Conservation (phyloP, 2,113 vertebrate species). For the Tetraodon nigroviridis region DNA sequence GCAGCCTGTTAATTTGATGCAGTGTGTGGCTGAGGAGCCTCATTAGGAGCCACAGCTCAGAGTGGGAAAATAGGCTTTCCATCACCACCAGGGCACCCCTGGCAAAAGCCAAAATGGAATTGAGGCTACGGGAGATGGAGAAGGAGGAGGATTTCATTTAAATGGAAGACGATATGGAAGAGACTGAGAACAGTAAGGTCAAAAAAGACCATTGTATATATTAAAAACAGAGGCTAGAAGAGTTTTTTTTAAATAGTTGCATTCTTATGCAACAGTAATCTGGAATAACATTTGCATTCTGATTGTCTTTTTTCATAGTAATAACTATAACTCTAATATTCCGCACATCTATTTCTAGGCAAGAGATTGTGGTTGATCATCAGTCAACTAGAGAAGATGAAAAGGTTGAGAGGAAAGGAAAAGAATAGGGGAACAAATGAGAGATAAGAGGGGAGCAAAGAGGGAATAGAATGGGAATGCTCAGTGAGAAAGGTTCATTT, state of each 20-base stretch:
- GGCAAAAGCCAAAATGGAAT: conserved; percentile 40
- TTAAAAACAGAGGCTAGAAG: neutral
- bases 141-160: conserved; percentile 13
- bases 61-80: conserved; percentile 34
- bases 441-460: conserved; percentile 21
- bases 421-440: conserved; percentile 33
- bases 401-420: conserved; percentile 15
- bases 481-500: conserved; percentile 42
- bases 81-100: conserved; percentile 39
- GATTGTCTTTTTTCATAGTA: too few relatives aligned
- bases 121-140: conserved; percentile 12
- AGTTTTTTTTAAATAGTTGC: too few relatives aligned
- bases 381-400: conserved; percentile 29
- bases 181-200: neutral
- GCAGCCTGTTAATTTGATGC: conserved; percentile 68
- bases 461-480: conserved; percentile 32
- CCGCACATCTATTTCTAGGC: neutral
- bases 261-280: too few relatives aligned
- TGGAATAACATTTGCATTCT: too few relatives aligned
- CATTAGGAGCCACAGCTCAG: conserved; percentile 54
- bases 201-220: neutral
- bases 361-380: neutral
- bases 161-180: conserved; percentile 10
- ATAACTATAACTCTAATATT: too few relatives aligned
- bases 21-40: conserved; percentile 57